Base-by-base conservation (phyloP, 1,140 invertebrate genomes). In the Lasaia peninsularis region DNA sequence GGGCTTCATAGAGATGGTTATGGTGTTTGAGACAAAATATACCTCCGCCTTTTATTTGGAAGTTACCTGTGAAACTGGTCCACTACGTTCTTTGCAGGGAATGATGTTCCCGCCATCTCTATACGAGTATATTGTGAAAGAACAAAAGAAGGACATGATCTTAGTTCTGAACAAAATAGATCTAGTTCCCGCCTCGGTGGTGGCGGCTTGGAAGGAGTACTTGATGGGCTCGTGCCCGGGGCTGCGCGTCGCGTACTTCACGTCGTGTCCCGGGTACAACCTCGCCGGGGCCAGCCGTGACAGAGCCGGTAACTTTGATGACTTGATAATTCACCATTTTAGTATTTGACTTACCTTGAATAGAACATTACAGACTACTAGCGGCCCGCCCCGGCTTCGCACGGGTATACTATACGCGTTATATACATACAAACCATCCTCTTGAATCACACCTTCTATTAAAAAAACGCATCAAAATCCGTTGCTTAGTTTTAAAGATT, bases 141-240 rank as follows among this genome's bases (percentile, higher is more conserved):
- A 92, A 10, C 81, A 97, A 16, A 92, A 93, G 5, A 97, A 97
- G 81, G 91, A 94, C 32, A 93, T 98, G 80, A 95, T 99, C 61
- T 73, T 98, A 28, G 93, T 98, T 0, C 88, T 98, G 10, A 98
- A 99, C 77, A 99, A 99, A 90, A 93, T 98, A 49, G 98, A 99
- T 89, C 85, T 99, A 56, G 95, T 94, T 8, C 94, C 96, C 12
- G 90, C 96, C 0, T 75, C 92, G 1, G 87, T 97, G 31, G 96
- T 97, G 14, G 90, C 96, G 0, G 97, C 97, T 0, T 99, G 97
- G 97, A 94, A 94, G 74, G 80, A 95, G 49, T 98, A 97, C 78
- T 95, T 98, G 51, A 82, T 89, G 6, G 66, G 78, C 0, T 91
- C 91, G 18, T 98, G 94, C 85, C 96, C 96, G 0, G 91, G 93